A percentile compares a stretch with the other conserved stretches of the same genome.
These are phyloP conservation scores for Pollenia labialis DNA, from an alignment of 2,888 invertebrate genomes.

Conservation along the genomic window DNA sequence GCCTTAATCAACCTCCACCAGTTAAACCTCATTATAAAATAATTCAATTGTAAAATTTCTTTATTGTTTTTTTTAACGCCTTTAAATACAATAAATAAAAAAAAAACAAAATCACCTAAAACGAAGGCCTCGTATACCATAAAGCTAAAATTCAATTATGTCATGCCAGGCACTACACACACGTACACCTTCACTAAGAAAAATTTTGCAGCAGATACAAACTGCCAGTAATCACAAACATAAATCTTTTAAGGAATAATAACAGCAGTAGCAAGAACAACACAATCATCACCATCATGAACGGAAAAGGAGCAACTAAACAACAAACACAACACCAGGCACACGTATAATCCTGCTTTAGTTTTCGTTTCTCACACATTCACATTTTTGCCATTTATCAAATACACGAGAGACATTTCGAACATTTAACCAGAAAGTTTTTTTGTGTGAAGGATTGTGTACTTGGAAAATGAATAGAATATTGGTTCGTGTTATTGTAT, in stretches of 20 bases:
- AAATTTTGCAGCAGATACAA: slow-evolving; percentile 56
- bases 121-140: background rate
- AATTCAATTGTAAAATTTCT: slow-evolving; percentile 66
- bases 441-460: background rate
- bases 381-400: slow-evolving; percentile 62
- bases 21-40: slow-evolving; percentile 36
- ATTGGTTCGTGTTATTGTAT: slow-evolving; percentile 13
- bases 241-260: slow-evolving; percentile 65
- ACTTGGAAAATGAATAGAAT: background rate
- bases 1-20: background rate
- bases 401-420: slow-evolving; percentile 59
- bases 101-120: slow-evolving; percentile 6
- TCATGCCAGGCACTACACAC: slow-evolving; percentile 5
- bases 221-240: slow-evolving; percentile 70
- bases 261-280: background rate
- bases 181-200: background rate
- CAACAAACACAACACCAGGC: slow-evolving; percentile 9
- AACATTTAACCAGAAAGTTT: slow-evolving; percentile 58
- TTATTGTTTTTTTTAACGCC: slow-evolving; percentile 58
- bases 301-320: slow-evolving; percentile 26
- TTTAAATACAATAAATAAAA: slow-evolving; percentile 28
- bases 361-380: slow-evolving; percentile 11
- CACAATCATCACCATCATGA: slow-evolving; percentile 5
- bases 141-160: slow-evolving; percentile 51
- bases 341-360: slow-evolving; percentile 17